phyloP scores from a whole-genome alignment of 2,888 invertebrate species.

The Nomada ruficornis region DNA sequence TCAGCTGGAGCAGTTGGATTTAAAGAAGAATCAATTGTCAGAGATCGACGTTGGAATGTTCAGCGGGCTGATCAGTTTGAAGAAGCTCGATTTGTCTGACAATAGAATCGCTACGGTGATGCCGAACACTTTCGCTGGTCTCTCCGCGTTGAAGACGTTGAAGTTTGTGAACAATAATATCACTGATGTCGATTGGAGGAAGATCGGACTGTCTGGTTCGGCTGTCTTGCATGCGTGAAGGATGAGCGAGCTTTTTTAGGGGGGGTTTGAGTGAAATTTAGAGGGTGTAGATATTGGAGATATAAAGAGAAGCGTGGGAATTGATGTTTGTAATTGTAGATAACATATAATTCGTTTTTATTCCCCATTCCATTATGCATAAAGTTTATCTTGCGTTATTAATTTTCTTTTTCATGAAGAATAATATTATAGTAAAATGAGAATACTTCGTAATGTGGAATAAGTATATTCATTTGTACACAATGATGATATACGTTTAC shows the following conservation, averaged over 20 bases:
- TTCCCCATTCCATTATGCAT: not conserved
- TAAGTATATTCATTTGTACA: too few relatives aligned
- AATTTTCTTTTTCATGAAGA: too few relatives aligned
- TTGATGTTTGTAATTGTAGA: not conserved
- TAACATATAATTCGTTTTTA: not conserved
- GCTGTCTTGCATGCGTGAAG: constrained; percentile 21
- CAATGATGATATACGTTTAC: too few relatives aligned
- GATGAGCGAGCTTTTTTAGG: too few relatives aligned
- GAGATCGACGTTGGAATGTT: constrained; percentile 68
- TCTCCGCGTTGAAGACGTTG: constrained; percentile 18
- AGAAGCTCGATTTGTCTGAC: constrained; percentile 39
- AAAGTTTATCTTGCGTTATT: too few relatives aligned
- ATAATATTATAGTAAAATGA: too few relatives aligned
- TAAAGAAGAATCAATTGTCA: constrained; percentile 80
- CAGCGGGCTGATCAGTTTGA: constrained; percentile 44
- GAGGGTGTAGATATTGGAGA: not conserved
- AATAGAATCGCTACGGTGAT: constrained; percentile 49
- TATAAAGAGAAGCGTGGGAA: not conserved
- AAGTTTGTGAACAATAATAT: constrained; percentile 43
- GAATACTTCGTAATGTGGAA: too few relatives aligned
- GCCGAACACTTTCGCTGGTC: constrained; percentile 17
- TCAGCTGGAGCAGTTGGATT: constrained; percentile 79
- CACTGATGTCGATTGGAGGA: constrained; percentile 17
- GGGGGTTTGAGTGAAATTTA: not conserved
- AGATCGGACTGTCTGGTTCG: constrained; percentile 20